These are phyloP conservation scores for Laticauda colubrina DNA, from an alignment of 2,113 vertebrate species.

Conservation along the genomic window DNA sequence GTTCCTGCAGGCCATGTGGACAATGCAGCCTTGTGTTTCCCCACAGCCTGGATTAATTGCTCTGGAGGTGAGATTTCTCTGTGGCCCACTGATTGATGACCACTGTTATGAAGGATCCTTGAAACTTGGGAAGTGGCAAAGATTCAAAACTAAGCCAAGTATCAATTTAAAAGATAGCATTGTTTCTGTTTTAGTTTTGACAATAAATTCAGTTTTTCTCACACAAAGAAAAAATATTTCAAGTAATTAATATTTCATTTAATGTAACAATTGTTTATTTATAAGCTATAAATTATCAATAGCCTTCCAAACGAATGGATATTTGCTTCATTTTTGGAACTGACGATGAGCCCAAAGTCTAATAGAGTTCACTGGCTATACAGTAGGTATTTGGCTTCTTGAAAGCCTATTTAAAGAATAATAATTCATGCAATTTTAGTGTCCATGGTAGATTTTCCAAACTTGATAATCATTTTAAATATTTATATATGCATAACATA, in stretches of 20 bases:
- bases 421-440: neutral
- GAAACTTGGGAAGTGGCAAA: neutral
- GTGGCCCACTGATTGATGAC: too few relatives aligned
- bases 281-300: neutral
- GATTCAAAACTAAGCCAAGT: neutral
- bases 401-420: neutral
- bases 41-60: too few relatives aligned
- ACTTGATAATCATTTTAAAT: neutral
- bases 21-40: too few relatives aligned
- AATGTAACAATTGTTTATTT: neutral
- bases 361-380: neutral
- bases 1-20: too few relatives aligned
- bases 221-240: neutral
- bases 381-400: neutral
- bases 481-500: conserved; percentile 2
- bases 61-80: too few relatives aligned
- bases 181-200: neutral
- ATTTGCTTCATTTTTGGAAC: neutral
- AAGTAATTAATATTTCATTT: neutral
- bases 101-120: neutral
- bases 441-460: conserved; percentile 7
- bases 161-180: neutral
- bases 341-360: neutral
- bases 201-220: neutral
- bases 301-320: neutral